Conservation (phyloP, 1,140 invertebrate genomes). For the Solenopsis fugax region DNA sequence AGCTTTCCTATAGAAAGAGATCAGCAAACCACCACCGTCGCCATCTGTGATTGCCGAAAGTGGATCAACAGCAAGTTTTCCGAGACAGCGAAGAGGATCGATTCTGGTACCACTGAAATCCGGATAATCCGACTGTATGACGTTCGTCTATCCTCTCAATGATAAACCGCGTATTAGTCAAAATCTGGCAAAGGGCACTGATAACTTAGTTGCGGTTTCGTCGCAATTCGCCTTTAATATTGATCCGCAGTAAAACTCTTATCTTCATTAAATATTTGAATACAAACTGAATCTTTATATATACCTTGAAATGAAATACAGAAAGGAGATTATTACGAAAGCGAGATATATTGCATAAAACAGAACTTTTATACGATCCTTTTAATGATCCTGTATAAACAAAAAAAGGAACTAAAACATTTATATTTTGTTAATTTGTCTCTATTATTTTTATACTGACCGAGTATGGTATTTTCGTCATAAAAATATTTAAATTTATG, state of each 20-base stretch:
- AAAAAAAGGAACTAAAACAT: neutral
- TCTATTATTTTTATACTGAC: neutral
- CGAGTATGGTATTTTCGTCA: neutral
- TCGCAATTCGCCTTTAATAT: conserved; percentile 35
- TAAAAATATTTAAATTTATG: conserved; percentile 9
- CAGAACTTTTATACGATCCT: neutral
- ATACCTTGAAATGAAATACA: neutral
- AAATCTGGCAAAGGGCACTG: conserved; percentile 43
- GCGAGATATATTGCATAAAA: neutral
- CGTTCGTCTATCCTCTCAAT: conserved; percentile 41
- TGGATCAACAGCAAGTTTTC: conserved; percentile 61
- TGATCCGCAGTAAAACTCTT: conserved; percentile 13
- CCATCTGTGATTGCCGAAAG: conserved; percentile 16
- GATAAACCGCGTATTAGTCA: conserved; percentile 50
- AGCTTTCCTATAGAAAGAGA: neutral
- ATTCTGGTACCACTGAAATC: conserved; percentile 51
- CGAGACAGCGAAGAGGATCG: conserved; percentile 50
- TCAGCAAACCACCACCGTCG: conserved; percentile 10
- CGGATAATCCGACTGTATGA: conserved; percentile 67
- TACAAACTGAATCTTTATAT: neutral
- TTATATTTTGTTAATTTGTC: conserved; percentile 15
- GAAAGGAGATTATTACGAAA: neutral
- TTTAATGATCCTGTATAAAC: neutral
- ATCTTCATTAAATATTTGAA: neutral
- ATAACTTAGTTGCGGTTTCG: conserved; percentile 41